These are phyloP conservation scores for Aurelia coerulea DNA, from an alignment of 30 jellyfish, hydroid and myxozoan species.

Conservation along the genomic window DNA sequence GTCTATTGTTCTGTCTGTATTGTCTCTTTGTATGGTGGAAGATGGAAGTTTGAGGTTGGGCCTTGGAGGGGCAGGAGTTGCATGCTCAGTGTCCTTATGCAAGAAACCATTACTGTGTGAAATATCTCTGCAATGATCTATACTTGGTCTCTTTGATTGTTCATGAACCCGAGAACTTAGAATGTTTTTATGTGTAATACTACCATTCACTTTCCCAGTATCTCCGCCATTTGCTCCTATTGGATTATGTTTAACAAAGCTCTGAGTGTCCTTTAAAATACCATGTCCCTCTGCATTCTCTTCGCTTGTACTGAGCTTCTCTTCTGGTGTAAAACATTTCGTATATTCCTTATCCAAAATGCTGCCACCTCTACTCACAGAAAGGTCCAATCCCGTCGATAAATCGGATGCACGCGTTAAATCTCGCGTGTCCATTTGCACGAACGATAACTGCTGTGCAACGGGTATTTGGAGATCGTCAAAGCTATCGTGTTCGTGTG, in stretches of 20 bases:
- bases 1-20: not conserved
- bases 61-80: not conserved
- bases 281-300: not conserved
- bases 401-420: conserved; percentile 6
- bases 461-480: conserved; percentile 46
- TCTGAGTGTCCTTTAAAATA: not conserved
- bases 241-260: not conserved
- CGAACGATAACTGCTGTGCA: conserved; percentile 60
- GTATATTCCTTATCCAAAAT: not conserved
- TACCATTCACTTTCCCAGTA: not conserved
- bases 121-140: not conserved
- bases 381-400: not conserved
- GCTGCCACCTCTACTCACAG: not conserved
- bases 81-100: not conserved
- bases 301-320: not conserved
- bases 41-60: not conserved
- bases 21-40: not conserved
- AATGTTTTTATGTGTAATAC: not conserved
- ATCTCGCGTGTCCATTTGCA: conserved; percentile 62
- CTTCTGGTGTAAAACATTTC: not conserved
- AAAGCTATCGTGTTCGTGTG: conserved; percentile 23
- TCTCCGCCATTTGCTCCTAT: not conserved
- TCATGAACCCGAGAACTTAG: not conserved
- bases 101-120: not conserved
- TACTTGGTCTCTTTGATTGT: not conserved